Evolutionary conservation across 2,113 vertebrate species (phyloP).

Genomic region (Bombycilla garrulus): DNA sequence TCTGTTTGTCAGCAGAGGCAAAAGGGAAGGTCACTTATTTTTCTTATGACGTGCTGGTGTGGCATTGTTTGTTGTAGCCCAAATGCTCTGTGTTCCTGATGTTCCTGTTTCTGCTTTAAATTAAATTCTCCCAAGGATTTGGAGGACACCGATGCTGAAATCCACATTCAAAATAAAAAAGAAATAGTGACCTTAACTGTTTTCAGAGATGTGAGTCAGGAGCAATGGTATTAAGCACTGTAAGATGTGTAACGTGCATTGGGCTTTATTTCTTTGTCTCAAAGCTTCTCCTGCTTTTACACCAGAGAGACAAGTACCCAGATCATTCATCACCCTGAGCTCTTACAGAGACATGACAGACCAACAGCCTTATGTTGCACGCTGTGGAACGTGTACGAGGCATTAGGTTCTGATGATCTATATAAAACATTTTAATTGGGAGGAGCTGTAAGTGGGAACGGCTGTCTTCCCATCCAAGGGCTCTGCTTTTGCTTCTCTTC

Average conservation of each 20-base stretch:
- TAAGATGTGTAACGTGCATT: not conserved
- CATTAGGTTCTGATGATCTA: conserved; percentile 23
- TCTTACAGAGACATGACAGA: conserved; percentile 3
- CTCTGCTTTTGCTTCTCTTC: not conserved
- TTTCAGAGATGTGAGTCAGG: conserved; percentile 2
- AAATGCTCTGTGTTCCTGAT: not conserved
- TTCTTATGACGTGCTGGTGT: not conserved
- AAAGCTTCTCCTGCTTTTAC: conserved; percentile 18
- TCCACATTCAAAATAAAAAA: not conserved
- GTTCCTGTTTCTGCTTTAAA: not conserved
- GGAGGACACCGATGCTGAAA: not conserved
- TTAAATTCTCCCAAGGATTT: not conserved
- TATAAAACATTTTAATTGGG: not conserved
- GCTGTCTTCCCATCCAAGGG: not conserved
- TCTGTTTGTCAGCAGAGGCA: not conserved
- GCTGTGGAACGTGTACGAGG: not conserved
- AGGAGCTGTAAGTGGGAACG: not conserved
- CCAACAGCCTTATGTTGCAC: conserved; percentile 1
- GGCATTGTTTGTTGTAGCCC: not conserved
- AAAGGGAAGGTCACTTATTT: conserved; percentile 23
- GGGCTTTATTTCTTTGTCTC: conserved; percentile 54
- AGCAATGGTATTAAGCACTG: not conserved
- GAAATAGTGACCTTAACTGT: not conserved
- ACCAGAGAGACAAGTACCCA: conserved; percentile 20
- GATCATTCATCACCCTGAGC: conserved; percentile 11